These are phyloP conservation scores for Anastrepha ludens DNA, from an alignment of 1,140 invertebrate species.

Conservation along the genomic window DNA sequence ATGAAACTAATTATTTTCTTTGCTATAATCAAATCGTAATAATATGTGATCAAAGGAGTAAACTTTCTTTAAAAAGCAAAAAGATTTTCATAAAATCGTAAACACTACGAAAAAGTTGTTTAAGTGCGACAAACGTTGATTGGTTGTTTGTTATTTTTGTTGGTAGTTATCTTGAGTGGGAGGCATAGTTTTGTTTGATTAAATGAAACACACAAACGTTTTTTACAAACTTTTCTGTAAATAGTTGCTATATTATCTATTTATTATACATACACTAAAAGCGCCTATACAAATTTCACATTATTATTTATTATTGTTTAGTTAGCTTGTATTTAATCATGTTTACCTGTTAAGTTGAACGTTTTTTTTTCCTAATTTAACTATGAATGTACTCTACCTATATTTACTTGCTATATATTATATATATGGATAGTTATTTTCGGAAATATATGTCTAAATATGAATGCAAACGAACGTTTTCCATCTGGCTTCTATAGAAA, in stretches of 20 bases:
- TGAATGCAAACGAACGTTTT: neutral
- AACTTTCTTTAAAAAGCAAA: too few relatives aligned
- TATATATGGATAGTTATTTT: neutral
- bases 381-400: neutral
- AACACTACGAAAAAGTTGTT: neutral
- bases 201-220: constrained; percentile 23
- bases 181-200: constrained; percentile 22
- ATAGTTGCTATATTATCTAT: constrained; percentile 42
- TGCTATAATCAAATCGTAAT: too few relatives aligned
- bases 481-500: neutral
- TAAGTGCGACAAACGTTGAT: neutral
- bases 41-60: too few relatives aligned
- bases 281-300: neutral
- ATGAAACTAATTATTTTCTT: neutral
- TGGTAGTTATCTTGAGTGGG: neutral
- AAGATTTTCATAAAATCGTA: too few relatives aligned
- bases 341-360: constrained; percentile 21
- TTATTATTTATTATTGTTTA: constrained; percentile 50
- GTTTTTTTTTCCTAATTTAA: neutral
- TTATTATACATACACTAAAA: constrained; percentile 21
- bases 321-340: constrained; percentile 27
- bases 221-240: constrained; percentile 28
- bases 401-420: neutral
- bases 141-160: constrained; percentile 38
- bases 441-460: neutral